phyloP scores from a whole-genome alignment of 2,888 invertebrate species.

The Ennomos erosarius region DNA sequence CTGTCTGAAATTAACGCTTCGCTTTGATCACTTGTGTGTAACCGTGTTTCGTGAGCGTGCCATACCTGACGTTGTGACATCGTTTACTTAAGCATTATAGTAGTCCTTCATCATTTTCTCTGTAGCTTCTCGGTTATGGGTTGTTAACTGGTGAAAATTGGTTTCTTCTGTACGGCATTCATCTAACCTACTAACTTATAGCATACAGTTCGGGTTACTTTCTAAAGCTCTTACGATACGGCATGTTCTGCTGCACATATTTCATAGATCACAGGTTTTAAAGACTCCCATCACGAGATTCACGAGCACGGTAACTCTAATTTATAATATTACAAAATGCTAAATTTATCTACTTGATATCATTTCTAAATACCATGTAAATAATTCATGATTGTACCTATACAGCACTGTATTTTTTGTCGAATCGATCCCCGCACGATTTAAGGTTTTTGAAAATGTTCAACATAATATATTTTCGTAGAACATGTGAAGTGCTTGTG shows the following conservation, averaged over 20 bases:
- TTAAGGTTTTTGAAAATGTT: too few species aligned
- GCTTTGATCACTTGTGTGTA: conserved; percentile 68
- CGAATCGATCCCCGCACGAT: not conserved
- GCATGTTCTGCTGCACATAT: conserved; percentile 7
- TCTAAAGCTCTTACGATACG: not conserved
- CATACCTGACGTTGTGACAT: conserved; percentile 38
- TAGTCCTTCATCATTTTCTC: conserved; percentile 32
- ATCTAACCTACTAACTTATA: conserved; percentile 25
- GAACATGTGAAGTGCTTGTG: not conserved
- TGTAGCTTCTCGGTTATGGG: conserved; percentile 28
- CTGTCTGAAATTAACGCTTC: conserved; percentile 63
- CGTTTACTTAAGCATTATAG: conserved; percentile 28
- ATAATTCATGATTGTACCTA: not conserved
- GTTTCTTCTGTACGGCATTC: conserved; percentile 32
- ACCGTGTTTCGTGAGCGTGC: conserved; percentile 71
- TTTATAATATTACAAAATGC: not conserved
- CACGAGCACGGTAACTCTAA: conserved; percentile 6
- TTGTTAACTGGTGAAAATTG: conserved; percentile 34
- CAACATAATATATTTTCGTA: not conserved
- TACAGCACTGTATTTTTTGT: not conserved
- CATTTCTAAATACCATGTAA: not conserved
- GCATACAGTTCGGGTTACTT: conserved; percentile 5
- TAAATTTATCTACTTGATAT: too few species aligned
- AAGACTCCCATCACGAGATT: too few species aligned
- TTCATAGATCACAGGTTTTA: not conserved